These are phyloP conservation scores for Andricus grossulariae DNA, from an alignment of 1,140 invertebrate species.

Conservation along the genomic window DNA sequence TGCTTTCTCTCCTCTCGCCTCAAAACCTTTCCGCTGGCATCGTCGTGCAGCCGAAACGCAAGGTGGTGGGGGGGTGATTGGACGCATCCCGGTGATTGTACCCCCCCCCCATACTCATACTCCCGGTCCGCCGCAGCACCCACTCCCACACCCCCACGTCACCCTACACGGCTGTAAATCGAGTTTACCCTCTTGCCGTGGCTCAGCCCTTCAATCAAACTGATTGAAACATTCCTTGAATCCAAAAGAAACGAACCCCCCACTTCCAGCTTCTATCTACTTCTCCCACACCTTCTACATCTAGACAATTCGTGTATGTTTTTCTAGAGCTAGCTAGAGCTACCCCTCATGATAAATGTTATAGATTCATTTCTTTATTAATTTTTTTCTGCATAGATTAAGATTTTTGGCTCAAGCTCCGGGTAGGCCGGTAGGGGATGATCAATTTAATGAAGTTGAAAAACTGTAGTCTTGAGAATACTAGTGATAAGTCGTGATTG, in stretches of 20 bases:
- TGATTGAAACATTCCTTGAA: slow-evolving; percentile 78
- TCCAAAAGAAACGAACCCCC: slow-evolving; percentile 75
- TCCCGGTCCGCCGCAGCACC: slow-evolving; percentile 59
- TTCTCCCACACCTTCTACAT: slow-evolving; percentile 39
- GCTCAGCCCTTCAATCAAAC: slow-evolving; percentile 77
- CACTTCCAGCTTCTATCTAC: slow-evolving; percentile 39
- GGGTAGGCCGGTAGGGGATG: too few species aligned
- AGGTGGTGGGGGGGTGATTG: slow-evolving; percentile 79
- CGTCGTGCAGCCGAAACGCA: slow-evolving; percentile 41
- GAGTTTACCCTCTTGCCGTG: slow-evolving; percentile 76
- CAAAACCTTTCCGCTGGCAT: slow-evolving; percentile 31
- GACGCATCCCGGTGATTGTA: slow-evolving; percentile 82
- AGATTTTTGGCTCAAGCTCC: too few species aligned
- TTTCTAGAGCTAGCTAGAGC: neutral
- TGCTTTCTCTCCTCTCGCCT: slow-evolving; percentile 53
- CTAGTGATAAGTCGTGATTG: too few species aligned
- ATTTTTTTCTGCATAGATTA: too few species aligned
- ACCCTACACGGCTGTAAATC: slow-evolving; percentile 69
- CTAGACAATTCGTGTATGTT: slow-evolving; percentile 14
- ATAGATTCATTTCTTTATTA: too few species aligned
- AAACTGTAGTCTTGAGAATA: too few species aligned
- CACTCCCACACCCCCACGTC: slow-evolving; percentile 41
- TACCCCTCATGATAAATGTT: too few species aligned
- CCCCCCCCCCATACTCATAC: slow-evolving; percentile 69
- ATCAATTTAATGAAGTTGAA: too few species aligned